Conservation (phyloP, 2,797 vertebrate species). For the Gallinago solitaria region DNA sequence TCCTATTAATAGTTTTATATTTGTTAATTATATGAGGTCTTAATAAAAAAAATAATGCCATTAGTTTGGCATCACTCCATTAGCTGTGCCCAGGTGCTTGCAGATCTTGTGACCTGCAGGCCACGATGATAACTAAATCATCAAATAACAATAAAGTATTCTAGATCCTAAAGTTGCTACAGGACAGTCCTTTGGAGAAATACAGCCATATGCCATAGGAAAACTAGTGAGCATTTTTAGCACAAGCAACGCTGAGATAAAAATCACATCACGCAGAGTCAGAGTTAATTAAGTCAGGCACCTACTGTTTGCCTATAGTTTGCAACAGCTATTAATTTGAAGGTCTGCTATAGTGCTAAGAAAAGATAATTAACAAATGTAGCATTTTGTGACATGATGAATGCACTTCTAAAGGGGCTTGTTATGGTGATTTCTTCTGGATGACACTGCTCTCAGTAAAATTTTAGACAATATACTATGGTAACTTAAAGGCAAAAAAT, state of each 20-base stretch:
- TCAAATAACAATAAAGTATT: background rate
- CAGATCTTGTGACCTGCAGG: background rate
- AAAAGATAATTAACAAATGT: slow-evolving; percentile 18
- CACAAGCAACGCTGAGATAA: background rate
- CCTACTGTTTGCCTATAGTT: slow-evolving; percentile 46
- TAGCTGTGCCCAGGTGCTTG: background rate
- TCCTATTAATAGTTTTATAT: background rate
- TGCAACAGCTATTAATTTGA: slow-evolving; percentile 24
- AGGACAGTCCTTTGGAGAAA: slow-evolving; percentile 13
- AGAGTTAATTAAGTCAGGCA: slow-evolving; percentile 59
- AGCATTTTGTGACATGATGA: background rate
- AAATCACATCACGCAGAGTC: slow-evolving; percentile 21
- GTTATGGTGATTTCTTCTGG: background rate
- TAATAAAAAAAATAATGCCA: background rate
- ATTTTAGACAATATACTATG: background rate
- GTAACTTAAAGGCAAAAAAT: background rate
- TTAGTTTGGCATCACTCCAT: background rate
- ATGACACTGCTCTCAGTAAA: background rate
- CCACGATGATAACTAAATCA: background rate
- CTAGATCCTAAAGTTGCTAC: background rate
- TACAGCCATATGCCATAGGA: background rate
- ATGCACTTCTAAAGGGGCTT: background rate
- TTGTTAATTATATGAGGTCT: background rate
- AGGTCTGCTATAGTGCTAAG: background rate
- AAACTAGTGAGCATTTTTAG: background rate